A percentile compares a stretch with the other conserved stretches of the same genome.
Conservation (phyloP, 2,113 vertebrate genomes). For the Numida meleagris region DNA sequence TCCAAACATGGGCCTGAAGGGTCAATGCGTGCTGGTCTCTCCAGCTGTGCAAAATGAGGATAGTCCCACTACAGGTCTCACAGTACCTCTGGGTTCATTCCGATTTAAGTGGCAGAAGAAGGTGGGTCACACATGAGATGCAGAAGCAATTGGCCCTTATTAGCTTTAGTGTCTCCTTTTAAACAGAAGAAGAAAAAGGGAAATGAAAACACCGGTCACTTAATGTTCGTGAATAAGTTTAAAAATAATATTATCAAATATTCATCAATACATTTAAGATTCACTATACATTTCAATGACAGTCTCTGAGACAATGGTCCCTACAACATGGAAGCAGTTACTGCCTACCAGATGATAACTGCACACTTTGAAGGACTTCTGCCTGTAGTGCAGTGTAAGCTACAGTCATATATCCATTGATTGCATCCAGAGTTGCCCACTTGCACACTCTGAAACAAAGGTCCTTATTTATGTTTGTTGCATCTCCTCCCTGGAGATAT, state of each 20-base stretch:
- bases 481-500: neutral
- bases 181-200: neutral
- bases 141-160: fast-evolving
- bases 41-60: fast-evolving
- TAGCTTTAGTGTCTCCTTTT: neutral
- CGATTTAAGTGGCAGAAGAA: neutral
- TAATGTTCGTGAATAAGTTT: neutral
- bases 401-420: neutral
- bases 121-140: neutral
- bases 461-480: neutral
- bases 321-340: neutral
- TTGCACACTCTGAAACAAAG: neutral
- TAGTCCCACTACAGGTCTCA: neutral
- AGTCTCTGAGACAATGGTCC: neutral
- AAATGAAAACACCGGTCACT: neutral
- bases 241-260: neutral
- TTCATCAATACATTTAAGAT: neutral
- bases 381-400: neutral
- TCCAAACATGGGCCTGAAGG: neutral
- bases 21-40: neutral
- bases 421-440: neutral
- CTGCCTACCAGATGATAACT: neutral
- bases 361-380: neutral
- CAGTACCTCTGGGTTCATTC: neutral
- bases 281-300: neutral